phyloP scores from a whole-genome alignment of 2,888 invertebrate genomes.

The Drosophila fulvimacula region DNA sequence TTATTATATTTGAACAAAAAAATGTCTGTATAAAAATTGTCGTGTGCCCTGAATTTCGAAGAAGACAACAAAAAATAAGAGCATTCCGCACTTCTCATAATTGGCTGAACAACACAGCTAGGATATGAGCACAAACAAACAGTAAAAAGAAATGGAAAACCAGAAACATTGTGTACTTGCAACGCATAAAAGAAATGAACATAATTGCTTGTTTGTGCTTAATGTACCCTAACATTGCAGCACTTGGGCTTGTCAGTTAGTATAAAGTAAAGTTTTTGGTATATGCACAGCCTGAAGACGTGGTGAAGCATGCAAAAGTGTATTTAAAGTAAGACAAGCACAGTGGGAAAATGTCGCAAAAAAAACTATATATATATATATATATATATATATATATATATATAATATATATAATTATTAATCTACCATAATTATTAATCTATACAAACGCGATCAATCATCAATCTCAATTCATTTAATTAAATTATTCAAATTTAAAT shows the following conservation, averaged over 20 bases:
- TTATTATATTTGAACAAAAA: slow-evolving; percentile 26
- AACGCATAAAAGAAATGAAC: slow-evolving; percentile 46
- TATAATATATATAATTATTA: too few relatives aligned
- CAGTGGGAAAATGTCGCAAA: slow-evolving; percentile 5
- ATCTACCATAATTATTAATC: too few relatives aligned
- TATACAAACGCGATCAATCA: too few relatives aligned
- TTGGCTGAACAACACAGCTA: slow-evolving; percentile 48
- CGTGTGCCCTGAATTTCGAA: background rate
- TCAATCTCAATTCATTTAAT: too few relatives aligned
- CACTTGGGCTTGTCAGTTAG: slow-evolving; percentile 51
- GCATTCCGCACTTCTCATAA: slow-evolving; percentile 57
- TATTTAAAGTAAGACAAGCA: slow-evolving; percentile 6
- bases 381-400: too few relatives aligned
- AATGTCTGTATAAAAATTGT: slow-evolving; percentile 30
- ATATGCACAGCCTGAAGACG: slow-evolving; percentile 27
- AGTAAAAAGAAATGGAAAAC: slow-evolving; percentile 3
- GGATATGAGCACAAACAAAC: slow-evolving; percentile 11
- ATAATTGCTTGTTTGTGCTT: slow-evolving; percentile 71
- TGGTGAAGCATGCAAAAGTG: slow-evolving; percentile 20
- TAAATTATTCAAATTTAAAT: too few relatives aligned
- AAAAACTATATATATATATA: too few relatives aligned
- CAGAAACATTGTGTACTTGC: slow-evolving; percentile 15
- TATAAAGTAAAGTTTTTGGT: slow-evolving; percentile 36
- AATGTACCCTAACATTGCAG: slow-evolving; percentile 58
- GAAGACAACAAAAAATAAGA: slow-evolving; percentile 9